Percentiles rank a stretch among this genome's conserved stretches.
Conservation (phyloP, 2,113 vertebrate species). For the Perognathus longimembris region DNA sequence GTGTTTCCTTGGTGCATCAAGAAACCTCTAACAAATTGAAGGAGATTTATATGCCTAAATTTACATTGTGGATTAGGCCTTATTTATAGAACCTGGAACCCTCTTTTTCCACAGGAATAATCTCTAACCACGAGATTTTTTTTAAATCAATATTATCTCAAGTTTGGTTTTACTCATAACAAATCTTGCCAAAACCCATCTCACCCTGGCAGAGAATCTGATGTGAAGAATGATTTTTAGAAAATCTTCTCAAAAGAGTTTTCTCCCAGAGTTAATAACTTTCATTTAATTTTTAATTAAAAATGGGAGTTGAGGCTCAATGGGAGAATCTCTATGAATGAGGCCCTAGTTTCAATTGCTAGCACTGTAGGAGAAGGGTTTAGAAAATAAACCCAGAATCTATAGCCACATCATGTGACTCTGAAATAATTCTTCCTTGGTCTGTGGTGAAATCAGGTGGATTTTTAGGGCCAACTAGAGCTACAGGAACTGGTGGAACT, state of each 20-base stretch:
- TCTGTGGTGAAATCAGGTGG: neutral
- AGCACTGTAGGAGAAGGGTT: neutral
- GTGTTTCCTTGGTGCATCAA: slow-evolving; percentile 50
- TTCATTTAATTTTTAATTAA: slow-evolving; percentile 4
- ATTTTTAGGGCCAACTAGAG: neutral
- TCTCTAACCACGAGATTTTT: slow-evolving; percentile 71
- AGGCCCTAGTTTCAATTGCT: neutral
- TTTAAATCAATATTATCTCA: slow-evolving; percentile 79
- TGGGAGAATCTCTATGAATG: too few species aligned
- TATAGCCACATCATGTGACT: rapidly evolving
- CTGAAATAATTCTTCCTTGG: neutral
- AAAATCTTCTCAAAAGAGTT: neutral
- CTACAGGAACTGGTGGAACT: neutral
- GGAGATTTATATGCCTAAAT: slow-evolving; percentile 50
- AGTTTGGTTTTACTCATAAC: slow-evolving; percentile 70
- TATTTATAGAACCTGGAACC: slow-evolving; percentile 69
- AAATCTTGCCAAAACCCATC: slow-evolving; percentile 65
- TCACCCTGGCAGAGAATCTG: slow-evolving; percentile 47
- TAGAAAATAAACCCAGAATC: neutral
- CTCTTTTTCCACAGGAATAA: slow-evolving; percentile 76
- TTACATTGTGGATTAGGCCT: slow-evolving; percentile 74
- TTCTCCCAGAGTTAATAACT: neutral
- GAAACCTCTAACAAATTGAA: slow-evolving; percentile 64
- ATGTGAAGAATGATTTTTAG: neutral
- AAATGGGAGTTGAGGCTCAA: neutral